Base-by-base conservation (phyloP, 2,888 invertebrate species). In the Argyra leucocephala region DNA sequence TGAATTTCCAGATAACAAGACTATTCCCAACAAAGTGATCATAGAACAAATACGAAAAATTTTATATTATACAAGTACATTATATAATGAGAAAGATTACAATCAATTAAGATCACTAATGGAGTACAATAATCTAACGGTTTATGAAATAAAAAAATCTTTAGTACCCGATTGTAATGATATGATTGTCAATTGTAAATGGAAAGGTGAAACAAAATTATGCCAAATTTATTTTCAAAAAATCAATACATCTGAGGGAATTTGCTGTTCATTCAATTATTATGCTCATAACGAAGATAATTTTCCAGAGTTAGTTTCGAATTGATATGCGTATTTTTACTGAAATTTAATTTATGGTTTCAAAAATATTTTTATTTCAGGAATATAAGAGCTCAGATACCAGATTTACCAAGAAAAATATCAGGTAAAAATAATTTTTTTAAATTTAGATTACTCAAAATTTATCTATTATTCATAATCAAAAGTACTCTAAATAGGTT, bases 231-330 rank as follows among this genome's bases (percentile, higher is more conserved):
- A 84, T 10, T 85, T 85, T 71, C 76, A 78, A 64, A 77, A 75
- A 63, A 76, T 82, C 3, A 76, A 80, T 61, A 80, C 82, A 0
- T 71, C 80, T n/a, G 75, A 81, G 58, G 81, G 83, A 36, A 71
- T 82, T 3, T 87, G 87, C 69, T 87, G 87, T 71, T 78, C 83
- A 2, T 86, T 86, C 71, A 87, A 87, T 74, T 86, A 85, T 70
- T 82, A 80, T 66, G 84, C 81, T 0, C 69, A 81, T 1, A 75
- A 78, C 22, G 74, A 73, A 66, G 71, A 74, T 57, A 71, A 70
- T 22, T 75, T 75, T 69, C 67, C 70, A 31, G 71, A 73, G 75
- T 78, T 71, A 71, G 69, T 66, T 31, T 7, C n/a, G n/a, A n/a
- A n/a, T n/a, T n/a, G n/a, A n/a, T n/a, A n/a, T n/a, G n/a, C n/a